Conservation (phyloP, 2,888 invertebrate genomes). For the Catonia carolina region DNA sequence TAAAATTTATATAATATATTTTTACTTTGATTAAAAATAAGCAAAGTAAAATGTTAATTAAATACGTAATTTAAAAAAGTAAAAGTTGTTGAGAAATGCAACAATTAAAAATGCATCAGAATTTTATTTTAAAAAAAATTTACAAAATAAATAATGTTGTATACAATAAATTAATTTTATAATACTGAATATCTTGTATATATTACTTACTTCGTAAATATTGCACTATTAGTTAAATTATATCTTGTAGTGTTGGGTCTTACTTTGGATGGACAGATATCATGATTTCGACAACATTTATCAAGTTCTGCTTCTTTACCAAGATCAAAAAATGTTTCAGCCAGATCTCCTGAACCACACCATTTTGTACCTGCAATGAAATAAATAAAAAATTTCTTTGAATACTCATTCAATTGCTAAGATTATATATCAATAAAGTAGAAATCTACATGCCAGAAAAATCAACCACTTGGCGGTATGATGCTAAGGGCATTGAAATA, state of each 20-base stretch:
- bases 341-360: slow-evolving; percentile 89
- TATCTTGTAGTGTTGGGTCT: slow-evolving; percentile 63
- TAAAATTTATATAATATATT: too few species aligned
- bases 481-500: too few species aligned
- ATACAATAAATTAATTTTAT: neutral
- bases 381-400: neutral
- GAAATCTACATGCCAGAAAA: neutral
- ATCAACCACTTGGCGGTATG: neutral
- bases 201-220: slow-evolving; percentile 66
- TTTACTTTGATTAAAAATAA: too few species aligned
- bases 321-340: slow-evolving; percentile 74
- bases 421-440: neutral
- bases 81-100: neutral
- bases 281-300: slow-evolving; percentile 80
- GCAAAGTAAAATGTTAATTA: too few species aligned
- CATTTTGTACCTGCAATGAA: slow-evolving; percentile 70
- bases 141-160: neutral
- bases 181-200: neutral
- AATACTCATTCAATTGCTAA: neutral
- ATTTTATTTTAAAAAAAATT: neutral
- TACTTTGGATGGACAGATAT: slow-evolving; percentile 80
- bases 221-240: slow-evolving; percentile 73
- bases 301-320: slow-evolving; percentile 67
- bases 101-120: neutral
- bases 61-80: too few species aligned